Evolutionary conservation across 2,888 invertebrate species (phyloP).

Genomic region (Schizaphis graminum): DNA sequence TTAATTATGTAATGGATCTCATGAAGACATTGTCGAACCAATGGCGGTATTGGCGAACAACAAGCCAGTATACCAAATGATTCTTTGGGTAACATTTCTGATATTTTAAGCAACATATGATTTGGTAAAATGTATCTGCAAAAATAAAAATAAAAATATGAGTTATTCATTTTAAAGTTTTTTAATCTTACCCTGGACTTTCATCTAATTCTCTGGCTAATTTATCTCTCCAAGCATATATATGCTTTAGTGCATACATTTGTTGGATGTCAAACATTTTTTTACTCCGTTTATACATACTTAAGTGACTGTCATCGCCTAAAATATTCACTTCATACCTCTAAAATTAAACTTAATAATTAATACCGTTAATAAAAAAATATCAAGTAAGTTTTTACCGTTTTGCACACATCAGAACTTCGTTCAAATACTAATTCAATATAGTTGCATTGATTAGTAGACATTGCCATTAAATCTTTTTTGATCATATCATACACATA

Average conservation of each 20-base stretch:
- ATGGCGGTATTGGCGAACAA: constrained; percentile 92
- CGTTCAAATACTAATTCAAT: constrained; percentile 80
- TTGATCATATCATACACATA: constrained; percentile 87
- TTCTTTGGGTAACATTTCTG: constrained; percentile 89
- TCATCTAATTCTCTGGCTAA: constrained; percentile 91
- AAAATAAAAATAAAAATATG: constrained; percentile 67
- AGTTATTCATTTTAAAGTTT: constrained; percentile 14
- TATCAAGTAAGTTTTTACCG: constrained; percentile 30
- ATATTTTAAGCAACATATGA: constrained; percentile 93
- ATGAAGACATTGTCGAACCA: constrained; percentile 76
- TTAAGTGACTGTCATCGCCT: constrained; percentile 79
- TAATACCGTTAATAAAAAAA: background rate
- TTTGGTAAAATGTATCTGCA: constrained; percentile 91
- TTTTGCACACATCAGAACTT: constrained; percentile 80
- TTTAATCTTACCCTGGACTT: constrained; percentile 78
- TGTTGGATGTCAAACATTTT: constrained; percentile 89
- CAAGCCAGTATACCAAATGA: constrained; percentile 93
- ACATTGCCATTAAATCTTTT: constrained; percentile 80
- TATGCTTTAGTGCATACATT: constrained; percentile 82
- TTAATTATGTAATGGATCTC: constrained; percentile 79
- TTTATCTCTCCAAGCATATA: constrained; percentile 91
- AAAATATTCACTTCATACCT: constrained; percentile 85
- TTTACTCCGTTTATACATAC: constrained; percentile 83
- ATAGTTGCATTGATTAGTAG: constrained; percentile 77
- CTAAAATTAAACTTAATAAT: constrained; percentile 71